phyloP scores from a whole-genome alignment of 2,888 invertebrate species.

The Leucania comma region DNA sequence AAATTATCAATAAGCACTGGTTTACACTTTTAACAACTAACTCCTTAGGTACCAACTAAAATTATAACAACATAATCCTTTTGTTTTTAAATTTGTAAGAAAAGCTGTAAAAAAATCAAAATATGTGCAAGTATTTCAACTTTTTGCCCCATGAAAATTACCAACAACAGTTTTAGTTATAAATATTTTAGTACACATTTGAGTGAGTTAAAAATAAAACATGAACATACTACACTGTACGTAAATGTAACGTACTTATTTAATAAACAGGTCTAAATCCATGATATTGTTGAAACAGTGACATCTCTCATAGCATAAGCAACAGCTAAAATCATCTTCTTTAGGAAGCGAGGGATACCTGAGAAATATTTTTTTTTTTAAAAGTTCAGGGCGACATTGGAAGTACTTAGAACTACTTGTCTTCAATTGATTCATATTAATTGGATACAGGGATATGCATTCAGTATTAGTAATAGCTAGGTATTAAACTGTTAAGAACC shows the following conservation, averaged over 20 bases:
- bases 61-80: constrained; percentile 1
- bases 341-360: not conserved
- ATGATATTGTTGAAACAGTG: constrained; percentile 4
- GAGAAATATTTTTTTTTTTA: not conserved
- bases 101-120: not conserved
- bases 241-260: no score
- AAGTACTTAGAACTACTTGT: no score
- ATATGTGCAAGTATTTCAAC: not conserved
- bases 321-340: not conserved
- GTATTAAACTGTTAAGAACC: no score
- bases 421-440: not conserved
- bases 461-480: not conserved
- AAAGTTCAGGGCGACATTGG: not conserved
- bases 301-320: not conserved
- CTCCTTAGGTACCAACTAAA: not conserved
- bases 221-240: constrained; percentile 4
- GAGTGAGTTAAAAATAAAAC: constrained; percentile 25
- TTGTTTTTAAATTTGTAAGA: no score
- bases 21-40: constrained; percentile 1
- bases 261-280: not conserved
- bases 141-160: not conserved
- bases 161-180: not conserved
- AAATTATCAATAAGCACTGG: not conserved
- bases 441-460: not conserved
- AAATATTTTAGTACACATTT: not conserved